Evolutionary conservation across 2,888 invertebrate species (phyloP).

Genomic region (Kuschelorhynchus macadamiae): DNA sequence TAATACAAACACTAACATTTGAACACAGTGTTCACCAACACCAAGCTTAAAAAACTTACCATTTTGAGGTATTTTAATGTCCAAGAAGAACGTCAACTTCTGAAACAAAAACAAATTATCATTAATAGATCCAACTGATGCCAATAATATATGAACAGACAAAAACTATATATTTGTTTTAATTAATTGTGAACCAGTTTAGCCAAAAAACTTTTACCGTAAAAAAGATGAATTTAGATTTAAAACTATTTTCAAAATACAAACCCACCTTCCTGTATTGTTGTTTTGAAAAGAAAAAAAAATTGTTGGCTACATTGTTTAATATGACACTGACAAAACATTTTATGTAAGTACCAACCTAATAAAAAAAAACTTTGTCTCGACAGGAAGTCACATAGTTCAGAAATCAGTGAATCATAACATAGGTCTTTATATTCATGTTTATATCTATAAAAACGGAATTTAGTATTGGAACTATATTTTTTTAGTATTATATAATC

Average conservation of each 20-base stretch:
- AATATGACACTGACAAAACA: too few relatives aligned
- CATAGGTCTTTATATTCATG: too few relatives aligned
- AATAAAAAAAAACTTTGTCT: too few relatives aligned
- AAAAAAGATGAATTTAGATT: constrained; percentile 19
- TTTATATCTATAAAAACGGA: too few relatives aligned
- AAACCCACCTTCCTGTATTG: constrained; percentile 43
- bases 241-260: constrained; percentile 21
- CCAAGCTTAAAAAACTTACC: constrained; percentile 47
- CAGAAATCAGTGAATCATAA: too few relatives aligned
- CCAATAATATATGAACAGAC: neutral
- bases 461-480: too few relatives aligned
- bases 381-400: too few relatives aligned
- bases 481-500: too few relatives aligned
- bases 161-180: neutral
- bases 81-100: constrained; percentile 17
- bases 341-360: too few relatives aligned
- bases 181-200: neutral
- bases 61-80: constrained; percentile 38
- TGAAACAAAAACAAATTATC: constrained; percentile 33
- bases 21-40: too few relatives aligned
- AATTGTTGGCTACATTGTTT: too few relatives aligned
- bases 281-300: constrained; percentile 23
- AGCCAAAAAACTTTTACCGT: neutral
- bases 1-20: too few relatives aligned
- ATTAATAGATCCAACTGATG: neutral